These are phyloP conservation scores for Phragmatobia fuliginosa DNA, from an alignment of 2,888 invertebrate genomes.

Conservation along the genomic window DNA sequence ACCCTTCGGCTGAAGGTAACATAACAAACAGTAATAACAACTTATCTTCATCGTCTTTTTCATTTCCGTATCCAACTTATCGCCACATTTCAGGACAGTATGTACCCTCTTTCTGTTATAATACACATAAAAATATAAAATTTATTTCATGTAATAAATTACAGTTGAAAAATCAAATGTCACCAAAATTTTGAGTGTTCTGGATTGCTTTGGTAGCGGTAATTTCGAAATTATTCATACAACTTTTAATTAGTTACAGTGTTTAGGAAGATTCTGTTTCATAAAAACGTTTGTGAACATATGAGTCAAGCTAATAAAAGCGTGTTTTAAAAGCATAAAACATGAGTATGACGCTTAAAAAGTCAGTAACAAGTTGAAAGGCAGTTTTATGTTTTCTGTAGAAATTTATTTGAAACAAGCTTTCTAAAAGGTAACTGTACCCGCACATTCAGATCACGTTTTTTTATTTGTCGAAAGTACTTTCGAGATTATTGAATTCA, in stretches of 20 bases:
- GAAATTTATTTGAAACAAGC: neutral
- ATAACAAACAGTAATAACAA: constrained; percentile 72
- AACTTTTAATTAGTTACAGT: neutral
- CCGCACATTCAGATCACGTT: neutral
- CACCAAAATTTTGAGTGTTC: too few species aligned
- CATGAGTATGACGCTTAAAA: neutral
- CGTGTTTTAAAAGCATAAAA: neutral
- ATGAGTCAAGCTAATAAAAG: neutral
- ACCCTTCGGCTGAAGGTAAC: constrained; percentile 55
- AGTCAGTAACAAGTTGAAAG: neutral
- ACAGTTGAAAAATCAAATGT: too few species aligned
- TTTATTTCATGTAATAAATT: neutral
- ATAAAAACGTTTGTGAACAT: neutral
- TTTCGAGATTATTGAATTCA: neutral
- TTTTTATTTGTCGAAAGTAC: neutral
- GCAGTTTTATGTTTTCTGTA: neutral
- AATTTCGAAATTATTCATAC: too few species aligned
- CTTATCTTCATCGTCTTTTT: constrained; percentile 75
- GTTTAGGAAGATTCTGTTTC: neutral
- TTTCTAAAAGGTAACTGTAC: neutral
- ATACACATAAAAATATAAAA: constrained; percentile 9
- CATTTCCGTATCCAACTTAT: constrained; percentile 72
- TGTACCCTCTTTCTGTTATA: constrained; percentile 50
- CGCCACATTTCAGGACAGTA: constrained; percentile 63
- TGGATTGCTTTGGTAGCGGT: too few species aligned